These are phyloP conservation scores for Egretta garzetta DNA, from an alignment of 2,113 vertebrate species.

Conservation along the genomic window DNA sequence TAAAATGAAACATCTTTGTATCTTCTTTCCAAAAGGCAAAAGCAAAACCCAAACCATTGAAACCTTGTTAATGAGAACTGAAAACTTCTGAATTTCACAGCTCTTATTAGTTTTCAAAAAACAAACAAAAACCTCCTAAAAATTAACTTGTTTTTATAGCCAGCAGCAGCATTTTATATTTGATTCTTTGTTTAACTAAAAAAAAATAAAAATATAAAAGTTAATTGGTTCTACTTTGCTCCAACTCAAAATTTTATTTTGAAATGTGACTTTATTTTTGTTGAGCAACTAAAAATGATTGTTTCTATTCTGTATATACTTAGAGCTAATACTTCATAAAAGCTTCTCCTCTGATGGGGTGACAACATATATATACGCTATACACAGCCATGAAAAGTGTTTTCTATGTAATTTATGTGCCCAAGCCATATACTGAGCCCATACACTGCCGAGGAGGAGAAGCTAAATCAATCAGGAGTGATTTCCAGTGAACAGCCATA, in stretches of 20 bases:
- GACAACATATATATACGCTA: slow-evolving; percentile 21
- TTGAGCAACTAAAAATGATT: neutral
- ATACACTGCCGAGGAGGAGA: neutral
- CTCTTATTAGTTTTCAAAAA: neutral
- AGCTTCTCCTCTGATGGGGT: slow-evolving; percentile 46
- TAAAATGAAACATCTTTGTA: neutral
- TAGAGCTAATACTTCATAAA: slow-evolving; percentile 57
- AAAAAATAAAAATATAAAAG: neutral
- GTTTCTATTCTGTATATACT: neutral
- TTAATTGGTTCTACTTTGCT: neutral
- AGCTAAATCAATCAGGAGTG: slow-evolving; percentile 61
- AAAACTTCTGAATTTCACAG: neutral
- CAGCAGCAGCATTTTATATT: neutral
- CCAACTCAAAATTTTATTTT: neutral
- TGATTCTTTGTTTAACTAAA: neutral
- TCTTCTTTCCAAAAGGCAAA: neutral
- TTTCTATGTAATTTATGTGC: slow-evolving; percentile 59
- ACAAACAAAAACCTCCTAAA: neutral
- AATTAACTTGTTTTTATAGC: neutral
- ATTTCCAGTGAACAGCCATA: slow-evolving; percentile 59
- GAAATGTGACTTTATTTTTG: neutral
- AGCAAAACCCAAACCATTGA: neutral
- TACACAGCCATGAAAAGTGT: neutral
- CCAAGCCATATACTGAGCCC: neutral
- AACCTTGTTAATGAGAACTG: neutral